These are phyloP conservation scores for Schizotus pectinicornis DNA, from an alignment of 2,888 invertebrate genomes.

Conservation along the genomic window DNA sequence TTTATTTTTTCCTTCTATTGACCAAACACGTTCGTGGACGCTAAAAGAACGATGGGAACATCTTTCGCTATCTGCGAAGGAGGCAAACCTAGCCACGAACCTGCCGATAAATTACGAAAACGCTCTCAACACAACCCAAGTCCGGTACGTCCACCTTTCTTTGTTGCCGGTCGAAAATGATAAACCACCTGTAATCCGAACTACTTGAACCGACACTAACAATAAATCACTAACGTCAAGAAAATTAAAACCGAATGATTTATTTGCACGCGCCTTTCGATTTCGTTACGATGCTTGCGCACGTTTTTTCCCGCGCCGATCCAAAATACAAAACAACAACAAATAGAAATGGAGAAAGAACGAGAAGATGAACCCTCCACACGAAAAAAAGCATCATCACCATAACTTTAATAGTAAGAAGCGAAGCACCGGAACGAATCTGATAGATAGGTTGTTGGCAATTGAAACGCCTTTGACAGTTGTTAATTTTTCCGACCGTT, in stretches of 20 bases:
- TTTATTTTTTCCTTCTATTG: too few species aligned
- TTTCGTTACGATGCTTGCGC: conserved; percentile 14
- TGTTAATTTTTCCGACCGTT: neutral
- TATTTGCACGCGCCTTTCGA: conserved; percentile 15
- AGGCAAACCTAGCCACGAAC: too few species aligned
- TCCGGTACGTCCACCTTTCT: conserved; percentile 19
- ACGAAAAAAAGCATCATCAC: neutral
- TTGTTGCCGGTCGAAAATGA: conserved; percentile 18
- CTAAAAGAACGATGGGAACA: too few species aligned
- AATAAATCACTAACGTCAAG: conserved; percentile 16
- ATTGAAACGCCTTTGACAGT: neutral
- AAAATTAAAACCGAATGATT: conserved; percentile 20
- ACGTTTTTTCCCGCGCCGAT: neutral
- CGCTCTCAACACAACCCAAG: neutral
- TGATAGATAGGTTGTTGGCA: neutral
- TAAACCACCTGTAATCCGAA: conserved; percentile 23
- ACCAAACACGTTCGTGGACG: too few species aligned
- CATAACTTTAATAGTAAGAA: conserved; percentile 1
- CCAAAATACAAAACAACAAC: too few species aligned
- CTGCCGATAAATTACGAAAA: too few species aligned
- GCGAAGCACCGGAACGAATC: conserved; percentile 6
- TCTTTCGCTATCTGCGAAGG: too few species aligned
- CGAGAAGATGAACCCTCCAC: too few species aligned
- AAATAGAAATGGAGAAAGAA: neutral
- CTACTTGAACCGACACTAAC: conserved; percentile 18